Percentiles rank a stretch among this genome's conserved stretches.
These are phyloP conservation scores for Barnardius zonarius DNA, from an alignment of 2,113 vertebrate species.

Conservation along the genomic window DNA sequence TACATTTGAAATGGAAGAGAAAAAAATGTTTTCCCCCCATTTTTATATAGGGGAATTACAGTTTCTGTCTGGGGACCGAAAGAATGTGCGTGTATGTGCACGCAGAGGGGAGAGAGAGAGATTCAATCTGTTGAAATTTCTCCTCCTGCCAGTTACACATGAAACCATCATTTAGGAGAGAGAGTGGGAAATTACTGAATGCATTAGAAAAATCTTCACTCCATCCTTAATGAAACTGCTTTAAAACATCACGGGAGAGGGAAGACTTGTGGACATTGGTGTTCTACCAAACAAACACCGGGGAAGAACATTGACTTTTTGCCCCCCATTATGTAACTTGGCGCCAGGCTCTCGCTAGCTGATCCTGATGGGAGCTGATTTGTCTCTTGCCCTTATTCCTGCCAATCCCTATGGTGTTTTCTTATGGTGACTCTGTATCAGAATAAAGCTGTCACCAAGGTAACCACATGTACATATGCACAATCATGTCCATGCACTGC, in stretches of 20 bases:
- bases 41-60: constrained; percentile 74
- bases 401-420: constrained; percentile 38
- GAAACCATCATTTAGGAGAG: constrained; percentile 60
- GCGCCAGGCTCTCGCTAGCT: neutral
- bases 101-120: constrained; percentile 53
- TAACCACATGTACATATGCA: constrained; percentile 49
- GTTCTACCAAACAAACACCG: neutral
- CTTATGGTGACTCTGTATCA: neutral
- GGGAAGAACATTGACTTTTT: constrained; percentile 7
- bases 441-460: constrained; percentile 57
- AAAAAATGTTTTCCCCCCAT: constrained; percentile 68
- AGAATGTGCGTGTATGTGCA: constrained; percentile 44
- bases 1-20: constrained; percentile 72
- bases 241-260: constrained; percentile 35
- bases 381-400: constrained; percentile 58
- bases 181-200: constrained; percentile 49
- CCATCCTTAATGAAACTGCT: constrained; percentile 68
- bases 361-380: constrained; percentile 48
- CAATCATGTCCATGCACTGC: neutral
- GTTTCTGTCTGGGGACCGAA: constrained; percentile 74
- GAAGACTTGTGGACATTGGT: constrained; percentile 19
- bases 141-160: constrained; percentile 72
- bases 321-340: constrained; percentile 23
- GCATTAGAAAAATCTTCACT: constrained; percentile 58
- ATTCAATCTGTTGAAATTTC: constrained; percentile 69